A percentile compares a stretch with the other conserved stretches of the same genome.
phyloP scores from a whole-genome alignment of 2,113 vertebrate species.

The Trogon melanurus region DNA sequence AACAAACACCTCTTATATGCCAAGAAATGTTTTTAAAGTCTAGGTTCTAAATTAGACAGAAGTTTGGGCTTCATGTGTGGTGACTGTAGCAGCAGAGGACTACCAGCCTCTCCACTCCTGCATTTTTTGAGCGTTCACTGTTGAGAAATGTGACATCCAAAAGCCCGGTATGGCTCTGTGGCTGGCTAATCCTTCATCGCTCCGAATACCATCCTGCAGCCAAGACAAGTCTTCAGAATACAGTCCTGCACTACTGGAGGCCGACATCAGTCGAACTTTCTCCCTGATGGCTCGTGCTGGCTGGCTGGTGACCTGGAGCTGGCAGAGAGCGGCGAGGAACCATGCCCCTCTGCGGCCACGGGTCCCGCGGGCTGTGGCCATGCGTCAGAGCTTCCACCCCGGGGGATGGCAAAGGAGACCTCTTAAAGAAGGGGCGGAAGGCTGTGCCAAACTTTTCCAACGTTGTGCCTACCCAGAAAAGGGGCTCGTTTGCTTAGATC shows the following conservation, averaged over 20 bases:
- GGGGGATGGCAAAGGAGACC: accelerated
- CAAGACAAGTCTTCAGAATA: neutral
- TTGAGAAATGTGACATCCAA: neutral
- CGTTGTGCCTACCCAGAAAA: neutral
- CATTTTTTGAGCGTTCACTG: neutral
- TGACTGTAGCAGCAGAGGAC: neutral
- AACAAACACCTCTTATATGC: neutral
- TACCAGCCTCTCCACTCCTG: neutral
- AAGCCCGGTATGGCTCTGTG: neutral
- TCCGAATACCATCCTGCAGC: neutral
- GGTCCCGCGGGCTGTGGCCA: neutral
- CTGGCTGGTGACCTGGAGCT: neutral
- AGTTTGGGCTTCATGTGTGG: neutral
- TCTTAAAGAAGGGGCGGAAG: neutral
- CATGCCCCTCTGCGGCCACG: accelerated
- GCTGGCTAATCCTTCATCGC: neutral
- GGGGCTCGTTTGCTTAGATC: neutral
- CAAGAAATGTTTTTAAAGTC: neutral
- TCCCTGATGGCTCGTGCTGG: neutral
- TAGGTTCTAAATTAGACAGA: neutral
- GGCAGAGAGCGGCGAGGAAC: neutral
- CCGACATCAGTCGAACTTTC: neutral
- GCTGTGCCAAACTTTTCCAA: neutral
- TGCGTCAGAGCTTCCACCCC: neutral
- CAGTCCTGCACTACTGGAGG: neutral